Percentiles rank a stretch among this genome's conserved stretches.
These are phyloP conservation scores for Archips crataeganus DNA, from an alignment of 2,888 invertebrate genomes.

Conservation along the genomic window DNA sequence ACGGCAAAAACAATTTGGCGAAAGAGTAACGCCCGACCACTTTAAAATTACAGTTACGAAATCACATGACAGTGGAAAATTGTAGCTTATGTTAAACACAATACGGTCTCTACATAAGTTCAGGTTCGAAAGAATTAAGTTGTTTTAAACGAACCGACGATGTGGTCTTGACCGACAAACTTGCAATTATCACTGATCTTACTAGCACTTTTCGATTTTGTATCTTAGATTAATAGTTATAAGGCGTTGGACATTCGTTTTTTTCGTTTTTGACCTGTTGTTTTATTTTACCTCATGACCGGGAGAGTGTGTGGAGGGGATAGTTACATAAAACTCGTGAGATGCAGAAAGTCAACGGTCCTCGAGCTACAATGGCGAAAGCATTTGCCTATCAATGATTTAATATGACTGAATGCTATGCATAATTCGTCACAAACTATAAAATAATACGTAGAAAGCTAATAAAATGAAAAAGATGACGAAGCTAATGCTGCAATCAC, in stretches of 20 bases:
- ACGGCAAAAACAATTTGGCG: conserved; percentile 51
- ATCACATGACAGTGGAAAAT: conserved; percentile 48
- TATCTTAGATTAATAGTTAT: conserved; percentile 44
- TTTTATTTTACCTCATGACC: conserved; percentile 34
- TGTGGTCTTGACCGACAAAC: conserved; percentile 56
- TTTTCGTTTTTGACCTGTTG: conserved; percentile 27
- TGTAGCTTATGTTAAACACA: conserved; percentile 48
- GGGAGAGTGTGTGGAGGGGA: conserved; percentile 60
- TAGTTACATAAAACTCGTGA: conserved; percentile 76
- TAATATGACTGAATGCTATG: conserved; percentile 51
- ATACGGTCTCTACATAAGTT: neutral
- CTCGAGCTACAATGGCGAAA: conserved; percentile 73
- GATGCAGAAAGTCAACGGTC: conserved; percentile 69
- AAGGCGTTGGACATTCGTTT: conserved; percentile 23
- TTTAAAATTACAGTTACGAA: conserved; percentile 59
- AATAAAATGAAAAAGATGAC: neutral
- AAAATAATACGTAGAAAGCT: neutral
- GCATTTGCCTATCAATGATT: conserved; percentile 63
- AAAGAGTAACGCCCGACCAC: conserved; percentile 51
- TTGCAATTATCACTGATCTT: conserved; percentile 44
- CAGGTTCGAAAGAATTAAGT: neutral
- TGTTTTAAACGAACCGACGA: conserved; percentile 60
- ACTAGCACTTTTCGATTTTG: conserved; percentile 44
- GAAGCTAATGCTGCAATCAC: no score
- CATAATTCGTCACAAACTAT: neutral